Evolutionary conservation across 2,888 invertebrate genomes (phyloP), one percentile per base, ranked within the genome.

Genomic region (Spicauda simplicius): DNA sequence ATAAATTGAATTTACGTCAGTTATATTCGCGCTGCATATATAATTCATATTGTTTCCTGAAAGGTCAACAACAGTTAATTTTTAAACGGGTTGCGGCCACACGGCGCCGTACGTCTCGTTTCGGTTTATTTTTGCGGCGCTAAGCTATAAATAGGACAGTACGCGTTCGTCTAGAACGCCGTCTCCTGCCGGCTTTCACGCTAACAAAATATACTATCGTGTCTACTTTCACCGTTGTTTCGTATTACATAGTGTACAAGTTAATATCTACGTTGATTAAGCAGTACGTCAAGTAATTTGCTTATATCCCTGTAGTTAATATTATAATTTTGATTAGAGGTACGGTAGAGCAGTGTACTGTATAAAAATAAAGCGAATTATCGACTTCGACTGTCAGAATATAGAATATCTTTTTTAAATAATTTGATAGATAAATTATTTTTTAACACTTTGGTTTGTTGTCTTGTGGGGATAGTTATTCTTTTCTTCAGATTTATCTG

Each of bases 61-160:
- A 64, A 64, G 57, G 64, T 64, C 64, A 50, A 52, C 57, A 64
- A 64, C 64, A 41, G 64, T 64, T 57, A 57, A 64, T 64, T 57
- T 64, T 64, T 64, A 64, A 37, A 57, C 50, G 50, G 48, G 55
- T 25, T 56, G 56, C 57, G 64, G 56, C 48, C 37, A 48, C 63
- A 25, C 18, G 45, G 25, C 48, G 48, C 63, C 19, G n/a, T 25
- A 30, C 41, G 41, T 19, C 57, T 57, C 57, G 33, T 48, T 55
- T 63, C 63, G 63, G 56, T 63, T 63, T 64, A 64, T 64, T 64
- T 64, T 64, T 25, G 64, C 64, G 57, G 57, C 57, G 41, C 64
- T 50, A 18, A 16, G 16, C 64, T 64, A 64, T 57, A 64, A 64
- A 64, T 64, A 64, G 64, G 56, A 4, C 57, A 64, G 20, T 57